Evolutionary conservation across 2,888 invertebrate species (phyloP), one percentile per base, ranked within the genome.

Genomic region (Adineta ricciae): DNA sequence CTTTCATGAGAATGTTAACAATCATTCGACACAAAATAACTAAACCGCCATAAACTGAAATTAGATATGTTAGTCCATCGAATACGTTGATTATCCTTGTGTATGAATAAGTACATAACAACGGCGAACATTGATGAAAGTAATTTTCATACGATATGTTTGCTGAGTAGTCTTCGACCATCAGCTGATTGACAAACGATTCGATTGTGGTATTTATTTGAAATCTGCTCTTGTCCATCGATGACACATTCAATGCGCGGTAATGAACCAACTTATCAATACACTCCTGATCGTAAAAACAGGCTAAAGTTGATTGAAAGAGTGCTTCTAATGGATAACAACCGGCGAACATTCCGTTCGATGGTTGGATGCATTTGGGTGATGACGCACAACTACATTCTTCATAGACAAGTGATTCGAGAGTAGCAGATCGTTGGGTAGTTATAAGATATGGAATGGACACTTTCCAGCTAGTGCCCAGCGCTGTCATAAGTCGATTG

Each of bases 401-500:
- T n/a, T 11, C n/a, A 56, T 56, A 56, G 27, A 27, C 4, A 1
- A 27, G 0, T 14, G 56, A 27, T 56, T 1, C 11, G 11, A n/a
- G n/a, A 56, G n/a, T n/a, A 11, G 27, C 14, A 56, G 56, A 1
- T 9, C 1, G 8, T 14, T 1, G 14, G 27, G 0, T 0, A 27
- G 0, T 14, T 2, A 27, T 27, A 0, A 1, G 3, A n/a, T 8
- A 9, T 27, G 8, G 9, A 56, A 1, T 3, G 27, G 0, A 2
- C 9, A 9, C 9, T 14, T 11, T 3, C 56, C 56, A 56, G 0
- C 11, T 27, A 1, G 27, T 27, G 14, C 0, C 0, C 14, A 0
- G 14, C 27, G 11, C 27, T 14, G 8, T 56, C 27, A 56, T 56
- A 0, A 56, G 14, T n/a, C n/a, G n/a, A 73, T 73, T 73, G 2